phyloP scores from a whole-genome alignment of 2,888 invertebrate species.

The Lasiommata megera region DNA sequence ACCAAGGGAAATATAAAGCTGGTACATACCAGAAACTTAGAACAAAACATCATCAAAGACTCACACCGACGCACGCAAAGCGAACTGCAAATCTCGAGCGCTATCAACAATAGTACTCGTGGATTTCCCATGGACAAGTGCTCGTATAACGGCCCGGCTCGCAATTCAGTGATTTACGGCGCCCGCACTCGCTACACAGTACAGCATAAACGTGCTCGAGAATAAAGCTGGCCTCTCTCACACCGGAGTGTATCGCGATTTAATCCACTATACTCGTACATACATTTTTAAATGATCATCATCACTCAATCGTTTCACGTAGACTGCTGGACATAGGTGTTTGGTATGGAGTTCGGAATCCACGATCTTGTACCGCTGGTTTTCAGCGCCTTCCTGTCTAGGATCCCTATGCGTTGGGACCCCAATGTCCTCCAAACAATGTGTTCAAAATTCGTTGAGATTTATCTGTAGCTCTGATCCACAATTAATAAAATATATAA shows the following conservation, averaged over 20 bases:
- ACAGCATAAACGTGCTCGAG: constrained; percentile 61
- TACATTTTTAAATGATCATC: no score
- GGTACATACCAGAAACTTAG: background rate
- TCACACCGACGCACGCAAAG: constrained; percentile 33
- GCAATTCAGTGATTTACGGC: constrained; percentile 76
- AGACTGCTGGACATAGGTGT: no score
- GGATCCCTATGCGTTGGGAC: no score
- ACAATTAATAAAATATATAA: no score
- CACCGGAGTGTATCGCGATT: constrained; percentile 38
- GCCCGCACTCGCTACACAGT: constrained; percentile 43
- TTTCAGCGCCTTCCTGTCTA: no score
- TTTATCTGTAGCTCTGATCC: no score
- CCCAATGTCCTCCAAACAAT: no score
- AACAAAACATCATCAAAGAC: constrained; percentile 6
- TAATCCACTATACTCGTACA: background rate
- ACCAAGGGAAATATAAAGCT: no score
- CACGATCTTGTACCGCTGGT: no score
- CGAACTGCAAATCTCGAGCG: constrained; percentile 42
- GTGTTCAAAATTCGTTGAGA: no score
- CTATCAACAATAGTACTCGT: constrained; percentile 52
- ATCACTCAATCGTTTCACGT: no score
- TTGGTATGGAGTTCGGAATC: no score
- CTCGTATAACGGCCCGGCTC: constrained; percentile 65
- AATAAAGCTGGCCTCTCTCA: constrained; percentile 40
- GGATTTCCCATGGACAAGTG: constrained; percentile 72